These are phyloP conservation scores for Eristalis pertinax DNA, from an alignment of 2,888 invertebrate genomes.

Conservation along the genomic window DNA sequence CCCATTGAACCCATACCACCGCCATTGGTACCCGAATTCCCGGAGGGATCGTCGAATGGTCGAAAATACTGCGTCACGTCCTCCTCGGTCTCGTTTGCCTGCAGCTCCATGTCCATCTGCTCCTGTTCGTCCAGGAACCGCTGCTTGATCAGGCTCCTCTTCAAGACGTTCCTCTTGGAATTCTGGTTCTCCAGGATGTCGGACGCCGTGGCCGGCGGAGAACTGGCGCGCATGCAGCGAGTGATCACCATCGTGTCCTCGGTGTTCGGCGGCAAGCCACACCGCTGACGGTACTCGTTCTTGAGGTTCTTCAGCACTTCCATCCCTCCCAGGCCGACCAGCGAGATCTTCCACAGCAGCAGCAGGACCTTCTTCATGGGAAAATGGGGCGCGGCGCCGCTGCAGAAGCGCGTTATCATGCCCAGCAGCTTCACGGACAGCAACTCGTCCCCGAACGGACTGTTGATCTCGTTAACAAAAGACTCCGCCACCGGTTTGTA, in stretches of 20 bases:
- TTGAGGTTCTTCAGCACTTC: conserved; percentile 91
- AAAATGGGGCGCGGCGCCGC: conserved; percentile 97
- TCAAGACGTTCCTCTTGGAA: conserved; percentile 88
- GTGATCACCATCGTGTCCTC: conserved; percentile 98
- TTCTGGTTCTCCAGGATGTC: conserved; percentile 94
- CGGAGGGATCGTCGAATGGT: conserved; percentile 81
- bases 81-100: conserved; percentile 85
- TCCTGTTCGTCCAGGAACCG: conserved; percentile 92
- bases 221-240: conserved; percentile 95
- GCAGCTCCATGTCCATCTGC: conserved; percentile 88
- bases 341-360: conserved; percentile 96
- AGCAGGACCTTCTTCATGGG: conserved; percentile 99
- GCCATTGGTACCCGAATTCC: conserved; percentile 55
- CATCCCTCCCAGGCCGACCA: conserved; percentile 96
- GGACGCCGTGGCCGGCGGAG: conserved; percentile 95
- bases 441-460: conserved; percentile 88
- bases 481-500: conserved; percentile 82
- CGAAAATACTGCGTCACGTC: conserved; percentile 80
- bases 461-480: conserved; percentile 84
- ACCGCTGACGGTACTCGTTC: conserved; percentile 85
- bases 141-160: conserved; percentile 94
- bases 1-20: conserved; percentile 61
- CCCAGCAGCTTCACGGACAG: conserved; percentile 93
- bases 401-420: conserved; percentile 98
- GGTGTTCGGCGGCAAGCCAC: conserved; percentile 88